phyloP scores from a whole-genome alignment of 2,797 vertebrate genomes.

The Rhinatrema bivittatum region DNA sequence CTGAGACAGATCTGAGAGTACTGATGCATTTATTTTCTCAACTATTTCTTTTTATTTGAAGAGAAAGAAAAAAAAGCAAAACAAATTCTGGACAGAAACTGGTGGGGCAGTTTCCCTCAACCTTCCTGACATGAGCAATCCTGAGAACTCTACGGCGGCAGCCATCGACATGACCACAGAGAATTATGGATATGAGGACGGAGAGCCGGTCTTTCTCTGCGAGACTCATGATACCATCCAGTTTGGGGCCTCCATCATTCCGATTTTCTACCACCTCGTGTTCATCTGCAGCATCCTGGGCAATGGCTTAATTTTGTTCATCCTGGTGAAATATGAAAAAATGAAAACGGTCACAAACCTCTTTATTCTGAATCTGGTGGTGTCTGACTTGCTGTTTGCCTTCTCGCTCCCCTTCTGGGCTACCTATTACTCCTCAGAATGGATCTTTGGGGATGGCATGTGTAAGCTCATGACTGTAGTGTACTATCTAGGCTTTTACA shows the following conservation, averaged over 20 bases:
- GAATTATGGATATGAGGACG: background rate
- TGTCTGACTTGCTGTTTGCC: constrained; percentile 65
- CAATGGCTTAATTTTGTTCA: constrained; percentile 59
- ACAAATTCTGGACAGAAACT: no score
- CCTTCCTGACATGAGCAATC: no score
- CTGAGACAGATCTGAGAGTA: no score
- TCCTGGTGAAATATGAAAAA: constrained; percentile 63
- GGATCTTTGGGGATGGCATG: constrained; percentile 54
- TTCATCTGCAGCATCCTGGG: constrained; percentile 61
- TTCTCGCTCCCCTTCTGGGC: constrained; percentile 64
- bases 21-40: no score
- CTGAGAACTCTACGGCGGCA: background rate
- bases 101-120: no score
- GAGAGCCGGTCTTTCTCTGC: constrained; percentile 20
- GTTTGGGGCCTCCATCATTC: constrained; percentile 51
- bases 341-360: constrained; percentile 62
- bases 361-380: constrained; percentile 64
- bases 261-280: constrained; percentile 52
- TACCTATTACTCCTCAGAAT: constrained; percentile 48
- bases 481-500: constrained; percentile 64
- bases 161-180: background rate
- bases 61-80: no score
- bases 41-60: no score
- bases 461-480: constrained; percentile 62
- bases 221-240: constrained; percentile 17